A percentile compares a stretch with the other conserved stretches of the same genome.
Conservation (phyloP, 2,113 vertebrate species). For the Pseudopipra pipra region DNA sequence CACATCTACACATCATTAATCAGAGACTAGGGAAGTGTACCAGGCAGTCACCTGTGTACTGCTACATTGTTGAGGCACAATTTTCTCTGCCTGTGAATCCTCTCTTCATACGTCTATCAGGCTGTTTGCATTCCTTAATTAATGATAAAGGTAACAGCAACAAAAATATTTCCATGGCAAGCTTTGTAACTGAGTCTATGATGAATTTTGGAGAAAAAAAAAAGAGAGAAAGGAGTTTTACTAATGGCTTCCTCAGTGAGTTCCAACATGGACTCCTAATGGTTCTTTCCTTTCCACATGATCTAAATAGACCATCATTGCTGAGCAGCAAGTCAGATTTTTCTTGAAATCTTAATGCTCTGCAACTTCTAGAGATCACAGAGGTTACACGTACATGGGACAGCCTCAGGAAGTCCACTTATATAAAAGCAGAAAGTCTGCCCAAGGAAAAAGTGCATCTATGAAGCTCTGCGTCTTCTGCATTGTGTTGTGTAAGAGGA, state of each 20-base stretch:
- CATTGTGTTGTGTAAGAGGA: neutral
- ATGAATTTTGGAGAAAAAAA: neutral
- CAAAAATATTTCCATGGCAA: neutral
- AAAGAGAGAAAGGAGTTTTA: neutral
- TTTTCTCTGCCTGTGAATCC: neutral
- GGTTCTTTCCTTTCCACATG: slow-evolving; percentile 1
- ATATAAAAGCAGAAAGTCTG: neutral
- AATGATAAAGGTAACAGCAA: neutral
- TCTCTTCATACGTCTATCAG: neutral
- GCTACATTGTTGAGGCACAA: neutral
- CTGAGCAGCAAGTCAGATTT: slow-evolving; percentile 45
- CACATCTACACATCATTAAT: neutral
- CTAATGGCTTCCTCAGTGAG: neutral
- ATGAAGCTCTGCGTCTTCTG: neutral
- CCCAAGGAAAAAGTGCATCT: neutral
- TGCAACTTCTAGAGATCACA: neutral
- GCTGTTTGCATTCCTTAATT: neutral
- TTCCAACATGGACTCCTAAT: neutral
- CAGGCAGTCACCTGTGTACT: neutral
- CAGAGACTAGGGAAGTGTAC: neutral
- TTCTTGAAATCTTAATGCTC: neutral
- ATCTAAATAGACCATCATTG: slow-evolving; percentile 31
- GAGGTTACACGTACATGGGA: neutral
- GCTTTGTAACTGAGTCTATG: neutral
- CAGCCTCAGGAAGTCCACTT: neutral